Conservation (phyloP, 1,140 invertebrate species). For the Trichomalopsis sarcophagae region DNA sequence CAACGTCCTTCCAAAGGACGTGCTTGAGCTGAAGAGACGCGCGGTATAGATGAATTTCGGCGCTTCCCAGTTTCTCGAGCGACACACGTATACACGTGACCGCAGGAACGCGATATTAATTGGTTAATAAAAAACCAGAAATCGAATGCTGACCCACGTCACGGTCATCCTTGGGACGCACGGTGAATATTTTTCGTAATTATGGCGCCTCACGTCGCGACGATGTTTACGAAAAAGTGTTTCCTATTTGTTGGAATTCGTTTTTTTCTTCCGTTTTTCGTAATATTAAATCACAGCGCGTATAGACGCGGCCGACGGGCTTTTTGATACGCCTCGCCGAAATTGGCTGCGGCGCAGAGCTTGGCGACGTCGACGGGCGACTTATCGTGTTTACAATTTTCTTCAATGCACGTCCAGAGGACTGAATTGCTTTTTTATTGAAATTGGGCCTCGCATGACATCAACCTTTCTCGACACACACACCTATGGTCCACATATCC, state of each 20-base stretch:
- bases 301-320: neutral
- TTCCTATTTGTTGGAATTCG: neutral
- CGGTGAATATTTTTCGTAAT: constrained; percentile 26
- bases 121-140: constrained; percentile 28
- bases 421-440: constrained; percentile 27
- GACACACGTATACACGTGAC: neutral
- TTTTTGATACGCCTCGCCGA: neutral
- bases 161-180: constrained; percentile 7
- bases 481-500: too few species aligned
- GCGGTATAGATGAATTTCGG: neutral
- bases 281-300: neutral
- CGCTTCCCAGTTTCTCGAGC: too few species aligned
- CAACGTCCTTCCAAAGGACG: constrained; percentile 33
- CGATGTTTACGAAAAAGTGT: constrained; percentile 31
- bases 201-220: neutral
- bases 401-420: neutral
- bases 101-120: constrained; percentile 25
- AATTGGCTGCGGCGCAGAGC: neutral
- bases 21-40: neutral
- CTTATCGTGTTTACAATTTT: constrained; percentile 5
- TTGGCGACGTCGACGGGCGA: neutral
- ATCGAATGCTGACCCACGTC: constrained; percentile 18
- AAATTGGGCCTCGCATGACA: constrained; percentile 14
- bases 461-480: constrained; percentile 6
- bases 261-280: neutral